These are phyloP conservation scores for Epiblema foenella DNA, from an alignment of 2,888 invertebrate species.

Conservation along the genomic window DNA sequence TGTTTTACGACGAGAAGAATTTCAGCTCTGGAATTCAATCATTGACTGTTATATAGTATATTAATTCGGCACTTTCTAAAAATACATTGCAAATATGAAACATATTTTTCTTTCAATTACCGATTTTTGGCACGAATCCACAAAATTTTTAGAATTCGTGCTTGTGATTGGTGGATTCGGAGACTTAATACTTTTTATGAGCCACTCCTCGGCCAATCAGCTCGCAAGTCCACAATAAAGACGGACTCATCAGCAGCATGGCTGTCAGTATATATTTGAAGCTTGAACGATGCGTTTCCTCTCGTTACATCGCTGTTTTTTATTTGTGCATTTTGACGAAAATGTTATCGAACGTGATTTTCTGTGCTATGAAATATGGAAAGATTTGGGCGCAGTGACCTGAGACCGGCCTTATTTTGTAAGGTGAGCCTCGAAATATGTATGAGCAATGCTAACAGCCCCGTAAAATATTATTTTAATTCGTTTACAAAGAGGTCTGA, in stretches of 20 bases:
- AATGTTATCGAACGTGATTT: slow-evolving; percentile 84
- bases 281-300: slow-evolving; percentile 93
- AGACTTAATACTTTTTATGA: slow-evolving; percentile 65
- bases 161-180: slow-evolving; percentile 65
- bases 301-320: slow-evolving; percentile 88
- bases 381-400: slow-evolving; percentile 83
- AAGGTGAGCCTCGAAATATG: slow-evolving; percentile 64
- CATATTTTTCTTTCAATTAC: slow-evolving; percentile 53
- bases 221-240: slow-evolving; percentile 90
- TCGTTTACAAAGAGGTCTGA: slow-evolving; percentile 46
- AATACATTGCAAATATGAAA: slow-evolving; percentile 29
- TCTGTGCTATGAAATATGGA: slow-evolving; percentile 81
- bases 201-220: slow-evolving; percentile 85
- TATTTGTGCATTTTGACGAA: slow-evolving; percentile 82
- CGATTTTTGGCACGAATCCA: slow-evolving; percentile 66
- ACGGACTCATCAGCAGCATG: slow-evolving; percentile 94
- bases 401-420: slow-evolving; percentile 68
- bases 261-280: slow-evolving; percentile 99
- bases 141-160: slow-evolving; percentile 66
- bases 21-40: neutral
- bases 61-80: slow-evolving; percentile 12
- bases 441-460: slow-evolving; percentile 19
- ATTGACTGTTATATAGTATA: neutral
- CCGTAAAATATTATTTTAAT: slow-evolving; percentile 40
- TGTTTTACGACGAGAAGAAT: neutral